These are phyloP conservation scores for Lymantria dispar DNA, from an alignment of 2,888 invertebrate genomes.

Conservation along the genomic window DNA sequence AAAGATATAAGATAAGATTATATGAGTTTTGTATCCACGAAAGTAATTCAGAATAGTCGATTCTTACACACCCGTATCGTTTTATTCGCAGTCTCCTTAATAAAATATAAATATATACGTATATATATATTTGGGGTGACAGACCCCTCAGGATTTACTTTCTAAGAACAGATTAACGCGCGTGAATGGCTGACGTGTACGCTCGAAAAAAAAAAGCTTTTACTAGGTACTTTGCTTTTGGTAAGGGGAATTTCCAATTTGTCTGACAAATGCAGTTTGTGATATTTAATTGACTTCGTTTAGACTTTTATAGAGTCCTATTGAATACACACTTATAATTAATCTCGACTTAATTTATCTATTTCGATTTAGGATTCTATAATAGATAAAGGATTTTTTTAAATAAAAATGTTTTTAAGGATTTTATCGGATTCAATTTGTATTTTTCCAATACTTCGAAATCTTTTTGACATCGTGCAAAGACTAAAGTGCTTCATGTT, in stretches of 20 bases:
- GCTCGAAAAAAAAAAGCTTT: slow-evolving; percentile 29
- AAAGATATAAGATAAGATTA: no score
- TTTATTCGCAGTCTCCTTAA: slow-evolving; percentile 46
- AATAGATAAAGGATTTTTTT: no score
- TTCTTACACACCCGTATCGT: slow-evolving; percentile 4
- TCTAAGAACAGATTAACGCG: slow-evolving; percentile 43
- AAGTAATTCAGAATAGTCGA: no score
- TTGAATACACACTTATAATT: background rate
- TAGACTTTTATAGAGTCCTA: slow-evolving; percentile 18
- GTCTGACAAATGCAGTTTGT: slow-evolving; percentile 53
- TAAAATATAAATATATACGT: slow-evolving; percentile 50
- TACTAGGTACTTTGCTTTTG: slow-evolving; percentile 20
- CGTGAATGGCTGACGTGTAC: slow-evolving; percentile 40
- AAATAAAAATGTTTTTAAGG: no score
- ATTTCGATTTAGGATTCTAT: no score
- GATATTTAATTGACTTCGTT: slow-evolving; percentile 54
- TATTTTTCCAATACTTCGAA: no score
- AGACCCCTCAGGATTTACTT: slow-evolving; percentile 38
- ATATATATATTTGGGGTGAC: slow-evolving; percentile 37
- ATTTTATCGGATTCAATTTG: no score
- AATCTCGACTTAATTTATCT: no score
- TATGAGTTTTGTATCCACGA: no score
- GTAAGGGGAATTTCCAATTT: slow-evolving; percentile 38
- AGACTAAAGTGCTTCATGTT: no score
- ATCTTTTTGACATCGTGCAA: no score